Evolutionary conservation across 2,888 invertebrate genomes (phyloP).

Genomic region (Stegophylla sp.): DNA sequence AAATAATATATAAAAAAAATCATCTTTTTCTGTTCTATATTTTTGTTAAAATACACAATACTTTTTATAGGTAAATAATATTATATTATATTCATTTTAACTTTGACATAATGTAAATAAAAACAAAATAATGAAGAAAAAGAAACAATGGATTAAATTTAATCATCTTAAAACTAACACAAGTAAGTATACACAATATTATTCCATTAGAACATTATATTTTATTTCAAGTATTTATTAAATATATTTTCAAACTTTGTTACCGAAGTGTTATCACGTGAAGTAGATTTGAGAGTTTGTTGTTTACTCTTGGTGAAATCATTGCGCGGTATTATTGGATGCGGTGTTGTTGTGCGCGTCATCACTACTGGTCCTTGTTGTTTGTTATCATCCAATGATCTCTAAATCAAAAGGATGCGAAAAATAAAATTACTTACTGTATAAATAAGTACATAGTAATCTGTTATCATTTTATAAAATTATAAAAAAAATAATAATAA

Average conservation of each 20-base stretch:
- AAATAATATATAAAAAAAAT: neutral
- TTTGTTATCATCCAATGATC: slow-evolving; percentile 54
- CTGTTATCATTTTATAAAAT: too few relatives aligned
- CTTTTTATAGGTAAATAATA: neutral
- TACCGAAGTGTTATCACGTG: neutral
- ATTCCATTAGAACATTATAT: neutral
- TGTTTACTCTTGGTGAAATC: slow-evolving; percentile 19
- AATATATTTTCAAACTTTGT: slow-evolving; percentile 37
- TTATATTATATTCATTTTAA: slow-evolving; percentile 27
- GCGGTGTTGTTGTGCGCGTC: slow-evolving; percentile 45
- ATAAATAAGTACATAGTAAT: too few relatives aligned
- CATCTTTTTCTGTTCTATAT: neutral
- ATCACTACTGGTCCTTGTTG: slow-evolving; percentile 43
- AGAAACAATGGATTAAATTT: slow-evolving; percentile 49
- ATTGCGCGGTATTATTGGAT: slow-evolving; percentile 27
- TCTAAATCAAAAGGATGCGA: neutral
- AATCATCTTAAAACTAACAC: slow-evolving; percentile 35
- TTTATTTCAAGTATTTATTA: slow-evolving; percentile 40
- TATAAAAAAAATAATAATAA: too few relatives aligned
- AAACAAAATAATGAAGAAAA: slow-evolving; percentile 38
- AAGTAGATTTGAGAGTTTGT: neutral
- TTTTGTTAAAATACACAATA: slow-evolving; percentile 11
- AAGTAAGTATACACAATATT: slow-evolving; percentile 29
- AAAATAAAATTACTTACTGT: too few relatives aligned
- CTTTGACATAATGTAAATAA: slow-evolving; percentile 37